Evolutionary conservation across 2,797 vertebrate genomes (phyloP).

Genomic region (Myotis pilosus): DNA sequence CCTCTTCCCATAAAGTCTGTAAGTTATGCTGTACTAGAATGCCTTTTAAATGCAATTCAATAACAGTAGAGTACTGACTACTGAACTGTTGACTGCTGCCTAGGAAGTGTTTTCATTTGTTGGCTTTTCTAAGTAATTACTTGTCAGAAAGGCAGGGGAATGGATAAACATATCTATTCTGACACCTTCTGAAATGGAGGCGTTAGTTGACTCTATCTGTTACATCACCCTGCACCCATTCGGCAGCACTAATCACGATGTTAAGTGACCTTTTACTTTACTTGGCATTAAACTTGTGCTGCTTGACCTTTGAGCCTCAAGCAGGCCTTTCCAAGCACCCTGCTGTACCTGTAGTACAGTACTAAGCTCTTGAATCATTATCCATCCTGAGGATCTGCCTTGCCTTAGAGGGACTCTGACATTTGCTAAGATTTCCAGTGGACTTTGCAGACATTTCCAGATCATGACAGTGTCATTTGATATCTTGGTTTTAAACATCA

Average conservation of each 20-base stretch:
- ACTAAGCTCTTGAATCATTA: conserved; percentile 73
- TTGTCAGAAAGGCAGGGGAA: conserved; percentile 43
- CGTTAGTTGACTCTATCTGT: conserved; percentile 11
- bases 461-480: conserved; percentile 60
- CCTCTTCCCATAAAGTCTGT: background rate
- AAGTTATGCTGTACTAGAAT: background rate
- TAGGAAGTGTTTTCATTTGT: conserved; percentile 13
- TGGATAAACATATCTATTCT: conserved; percentile 14
- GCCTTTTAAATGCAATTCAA: conserved; percentile 16
- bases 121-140: conserved; percentile 53
- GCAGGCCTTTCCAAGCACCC: conserved; percentile 58
- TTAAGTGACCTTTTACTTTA: conserved; percentile 73
- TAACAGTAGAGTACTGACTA: background rate
- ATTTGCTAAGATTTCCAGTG: conserved; percentile 79
- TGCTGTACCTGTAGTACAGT: conserved; percentile 65
- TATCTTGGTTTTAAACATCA: conserved; percentile 68
- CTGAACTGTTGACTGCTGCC: background rate
- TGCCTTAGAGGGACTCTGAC: conserved; percentile 78
- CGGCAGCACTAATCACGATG: background rate
- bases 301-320: conserved; percentile 67
- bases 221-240: conserved; percentile 19
- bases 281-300: conserved; percentile 67
- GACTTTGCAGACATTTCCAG: conserved; percentile 72
- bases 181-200: conserved; percentile 38
- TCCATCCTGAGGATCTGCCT: conserved; percentile 74